phyloP scores from a whole-genome alignment of 2,113 vertebrate species.

The Phrynosoma platyrhinos region DNA sequence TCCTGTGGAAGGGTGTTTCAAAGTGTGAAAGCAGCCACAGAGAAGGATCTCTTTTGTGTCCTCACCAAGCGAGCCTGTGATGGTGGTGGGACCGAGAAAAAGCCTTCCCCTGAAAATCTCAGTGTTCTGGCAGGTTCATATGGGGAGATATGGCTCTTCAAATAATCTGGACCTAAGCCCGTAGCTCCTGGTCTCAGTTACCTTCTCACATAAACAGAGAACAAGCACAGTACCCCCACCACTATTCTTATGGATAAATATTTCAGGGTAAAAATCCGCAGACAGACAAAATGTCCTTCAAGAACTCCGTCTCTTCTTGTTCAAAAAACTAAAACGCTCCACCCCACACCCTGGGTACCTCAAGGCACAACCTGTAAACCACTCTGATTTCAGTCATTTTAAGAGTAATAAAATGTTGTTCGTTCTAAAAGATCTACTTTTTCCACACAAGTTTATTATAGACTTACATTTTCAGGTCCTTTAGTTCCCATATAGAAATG shows the following conservation, averaged over 20 bases:
- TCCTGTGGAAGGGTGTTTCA: too few species aligned
- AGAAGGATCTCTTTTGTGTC: too few species aligned
- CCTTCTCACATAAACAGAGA: background rate
- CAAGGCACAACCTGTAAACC: background rate
- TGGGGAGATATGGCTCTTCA: too few species aligned
- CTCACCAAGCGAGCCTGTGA: too few species aligned
- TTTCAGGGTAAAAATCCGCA: background rate
- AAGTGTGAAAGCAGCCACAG: too few species aligned
- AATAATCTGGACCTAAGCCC: too few species aligned
- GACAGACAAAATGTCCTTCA: background rate
- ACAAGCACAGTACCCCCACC: background rate
- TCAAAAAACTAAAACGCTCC: background rate
- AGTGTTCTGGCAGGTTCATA: too few species aligned
- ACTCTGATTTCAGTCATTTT: background rate
- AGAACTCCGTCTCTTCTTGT: background rate
- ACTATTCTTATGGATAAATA: background rate
- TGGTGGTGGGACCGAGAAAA: too few species aligned
- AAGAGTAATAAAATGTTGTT: background rate
- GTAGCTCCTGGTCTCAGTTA: background rate
- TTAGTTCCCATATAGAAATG: constrained; percentile 99
- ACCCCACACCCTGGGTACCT: too few species aligned
- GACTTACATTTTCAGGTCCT: constrained; percentile 96
- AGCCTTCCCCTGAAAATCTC: too few species aligned
- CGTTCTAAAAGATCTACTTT: background rate
- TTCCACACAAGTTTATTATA: background rate